Conservation (phyloP, 1,140 invertebrate species). For the Araneus ventricosus region DNA sequence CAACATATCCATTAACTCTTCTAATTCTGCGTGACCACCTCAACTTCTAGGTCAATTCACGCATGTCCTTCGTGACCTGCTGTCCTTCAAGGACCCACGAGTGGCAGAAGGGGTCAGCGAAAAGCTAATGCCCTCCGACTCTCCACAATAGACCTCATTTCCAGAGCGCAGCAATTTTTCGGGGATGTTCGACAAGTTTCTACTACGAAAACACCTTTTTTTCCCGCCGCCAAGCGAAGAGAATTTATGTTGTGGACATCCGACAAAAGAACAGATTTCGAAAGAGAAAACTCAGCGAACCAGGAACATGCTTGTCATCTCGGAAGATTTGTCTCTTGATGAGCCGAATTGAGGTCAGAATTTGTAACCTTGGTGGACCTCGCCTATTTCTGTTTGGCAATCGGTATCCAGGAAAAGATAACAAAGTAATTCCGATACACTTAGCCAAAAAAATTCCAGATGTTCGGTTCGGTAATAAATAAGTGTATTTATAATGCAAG, state of each 20-base stretch:
- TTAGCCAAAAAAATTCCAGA: too few species aligned
- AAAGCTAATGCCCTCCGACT: slow-evolving; percentile 16
- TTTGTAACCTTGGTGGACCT: slow-evolving; percentile 28
- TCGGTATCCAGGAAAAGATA: too few species aligned
- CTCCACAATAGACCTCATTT: slow-evolving; percentile 11
- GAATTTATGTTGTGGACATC: neutral
- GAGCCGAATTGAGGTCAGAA: neutral
- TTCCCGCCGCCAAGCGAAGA: neutral
- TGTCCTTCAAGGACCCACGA: slow-evolving; percentile 23
- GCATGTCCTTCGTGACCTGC: slow-evolving; percentile 11
- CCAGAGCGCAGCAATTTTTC: neutral
- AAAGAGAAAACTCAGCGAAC: slow-evolving; percentile 19
- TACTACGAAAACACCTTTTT: neutral
- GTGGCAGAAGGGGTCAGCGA: neutral
- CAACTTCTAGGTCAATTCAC: slow-evolving; percentile 27
- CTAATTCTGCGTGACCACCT: slow-evolving; percentile 28
- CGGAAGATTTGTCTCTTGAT: slow-evolving; percentile 30
- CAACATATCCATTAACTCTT: neutral
- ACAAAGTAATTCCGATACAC: too few species aligned
- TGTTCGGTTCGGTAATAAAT: too few species aligned
- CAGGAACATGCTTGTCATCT: slow-evolving; percentile 2
- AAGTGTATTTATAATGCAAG: too few species aligned
- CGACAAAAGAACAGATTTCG: slow-evolving; percentile 12
- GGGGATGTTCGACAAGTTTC: slow-evolving; percentile 2
- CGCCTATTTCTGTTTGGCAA: neutral